A percentile compares a stretch with the other conserved stretches of the same genome.
Conservation (phyloP, 2,113 vertebrate genomes). For the Pardalotus punctatus region DNA sequence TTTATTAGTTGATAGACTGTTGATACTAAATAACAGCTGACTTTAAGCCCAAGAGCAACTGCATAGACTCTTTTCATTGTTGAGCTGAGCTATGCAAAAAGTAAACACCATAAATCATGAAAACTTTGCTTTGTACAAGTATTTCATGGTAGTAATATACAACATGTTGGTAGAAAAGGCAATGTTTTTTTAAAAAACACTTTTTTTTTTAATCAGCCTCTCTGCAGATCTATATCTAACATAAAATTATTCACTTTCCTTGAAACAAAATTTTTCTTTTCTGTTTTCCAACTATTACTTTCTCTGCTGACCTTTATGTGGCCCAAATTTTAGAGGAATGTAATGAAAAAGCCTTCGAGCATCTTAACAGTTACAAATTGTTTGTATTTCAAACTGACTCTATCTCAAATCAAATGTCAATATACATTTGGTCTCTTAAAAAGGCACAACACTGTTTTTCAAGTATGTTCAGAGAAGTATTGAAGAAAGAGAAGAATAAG, state of each 20-base stretch:
- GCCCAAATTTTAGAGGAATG: neutral
- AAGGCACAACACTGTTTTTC: neutral
- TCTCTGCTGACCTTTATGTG: slow-evolving; percentile 16
- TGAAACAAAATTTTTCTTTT: neutral
- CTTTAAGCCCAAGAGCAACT: slow-evolving; percentile 20
- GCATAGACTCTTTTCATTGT: neutral
- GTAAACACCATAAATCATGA: slow-evolving; percentile 50
- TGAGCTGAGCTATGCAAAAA: slow-evolving; percentile 37
- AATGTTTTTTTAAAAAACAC: neutral
- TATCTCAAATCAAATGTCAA: slow-evolving; percentile 43
- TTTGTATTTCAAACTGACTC: slow-evolving; percentile 34
- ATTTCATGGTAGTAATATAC: neutral
- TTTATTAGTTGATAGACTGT: slow-evolving; percentile 46
- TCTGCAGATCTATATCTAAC: neutral
- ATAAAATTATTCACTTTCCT: neutral
- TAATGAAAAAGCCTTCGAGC: slow-evolving; percentile 51
- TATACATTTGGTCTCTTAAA: slow-evolving; percentile 30
- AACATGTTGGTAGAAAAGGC: neutral
- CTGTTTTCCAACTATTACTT: neutral
- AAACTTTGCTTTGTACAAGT: slow-evolving; percentile 14
- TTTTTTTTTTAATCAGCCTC: neutral
- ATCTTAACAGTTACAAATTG: slow-evolving; percentile 21
- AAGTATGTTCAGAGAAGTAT: neutral
- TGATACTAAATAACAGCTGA: slow-evolving; percentile 57
- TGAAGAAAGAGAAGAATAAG: neutral